Percentiles rank a stretch among this genome's conserved stretches.
Evolutionary conservation across 2,113 vertebrate genomes (phyloP).

Genomic region (Lota lota): DNA sequence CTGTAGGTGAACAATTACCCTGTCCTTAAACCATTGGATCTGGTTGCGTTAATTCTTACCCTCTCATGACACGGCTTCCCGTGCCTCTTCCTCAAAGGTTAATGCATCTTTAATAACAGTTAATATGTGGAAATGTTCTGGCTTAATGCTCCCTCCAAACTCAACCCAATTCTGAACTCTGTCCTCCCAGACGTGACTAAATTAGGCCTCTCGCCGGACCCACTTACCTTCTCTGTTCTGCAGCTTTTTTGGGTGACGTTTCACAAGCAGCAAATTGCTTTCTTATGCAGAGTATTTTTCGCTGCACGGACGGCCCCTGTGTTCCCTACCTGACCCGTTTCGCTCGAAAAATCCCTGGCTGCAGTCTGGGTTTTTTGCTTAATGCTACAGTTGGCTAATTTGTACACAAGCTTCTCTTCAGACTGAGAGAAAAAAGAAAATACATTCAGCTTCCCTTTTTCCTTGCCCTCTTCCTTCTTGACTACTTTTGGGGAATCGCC

Average conservation of each 20-base stretch:
- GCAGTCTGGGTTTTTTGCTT: neutral
- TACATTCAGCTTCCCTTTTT: neutral
- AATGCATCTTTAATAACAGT: constrained; percentile 66
- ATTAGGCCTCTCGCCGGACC: constrained; percentile 56
- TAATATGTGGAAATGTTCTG: constrained; percentile 58
- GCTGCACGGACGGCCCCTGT: constrained; percentile 34
- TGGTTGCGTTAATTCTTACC: constrained; percentile 66
- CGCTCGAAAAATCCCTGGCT: constrained; percentile 34
- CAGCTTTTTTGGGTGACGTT: constrained; percentile 48
- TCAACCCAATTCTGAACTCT: constrained; percentile 28
- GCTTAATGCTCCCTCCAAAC: constrained; percentile 7
- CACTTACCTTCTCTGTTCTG: constrained; percentile 29
- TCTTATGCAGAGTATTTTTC: constrained; percentile 63
- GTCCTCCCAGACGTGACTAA: constrained; percentile 55
- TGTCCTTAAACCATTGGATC: constrained; percentile 40
- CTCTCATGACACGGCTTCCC: constrained; percentile 59
- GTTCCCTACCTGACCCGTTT: constrained; percentile 52
- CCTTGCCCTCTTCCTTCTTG: constrained; percentile 3
- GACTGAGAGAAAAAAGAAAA: neutral
- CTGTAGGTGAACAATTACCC: constrained; percentile 18
- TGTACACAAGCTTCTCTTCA: constrained; percentile 6
- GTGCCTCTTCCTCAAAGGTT: constrained; percentile 61
- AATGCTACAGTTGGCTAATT: constrained; percentile 20
- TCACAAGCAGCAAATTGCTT: constrained; percentile 69
- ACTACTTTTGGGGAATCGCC: neutral